Evolutionary conservation across 2,113 vertebrate species (phyloP).

Genomic region (Ceuthmochares aereus): DNA sequence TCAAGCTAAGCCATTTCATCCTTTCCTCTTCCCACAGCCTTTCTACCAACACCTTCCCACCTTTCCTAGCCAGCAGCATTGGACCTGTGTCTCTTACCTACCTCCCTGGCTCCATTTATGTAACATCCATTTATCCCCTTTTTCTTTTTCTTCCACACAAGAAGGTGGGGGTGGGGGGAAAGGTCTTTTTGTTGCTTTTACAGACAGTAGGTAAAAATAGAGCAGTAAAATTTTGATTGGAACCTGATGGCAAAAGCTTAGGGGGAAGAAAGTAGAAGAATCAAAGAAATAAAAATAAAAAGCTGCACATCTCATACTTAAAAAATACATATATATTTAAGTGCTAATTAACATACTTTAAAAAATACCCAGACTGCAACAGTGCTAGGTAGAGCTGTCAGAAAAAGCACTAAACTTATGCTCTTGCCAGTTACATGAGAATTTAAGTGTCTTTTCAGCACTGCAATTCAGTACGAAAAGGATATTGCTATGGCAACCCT

Average conservation of each 20-base stretch:
- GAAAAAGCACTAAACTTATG: conserved; percentile 65
- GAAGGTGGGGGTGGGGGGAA: background rate
- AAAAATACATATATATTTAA: conserved; percentile 15
- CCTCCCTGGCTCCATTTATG: conserved; percentile 39
- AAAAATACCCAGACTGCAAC: conserved; percentile 64
- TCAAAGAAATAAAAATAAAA: conserved; percentile 60
- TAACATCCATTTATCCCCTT: conserved; percentile 29
- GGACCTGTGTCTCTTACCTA: background rate
- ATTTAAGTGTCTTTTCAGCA: conserved; percentile 59
- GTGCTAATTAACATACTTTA: conserved; percentile 68
- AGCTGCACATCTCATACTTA: conserved; percentile 33
- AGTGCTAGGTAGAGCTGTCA: conserved; percentile 62
- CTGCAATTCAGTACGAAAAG: background rate
- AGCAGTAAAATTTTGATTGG: conserved; percentile 54
- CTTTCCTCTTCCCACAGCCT: background rate
- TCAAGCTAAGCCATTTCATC: background rate
- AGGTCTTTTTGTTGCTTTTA: conserved; percentile 47
- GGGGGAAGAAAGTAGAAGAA: conserved; percentile 49
- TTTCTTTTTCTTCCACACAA: background rate
- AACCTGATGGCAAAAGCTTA: conserved; percentile 53
- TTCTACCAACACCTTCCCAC: background rate
- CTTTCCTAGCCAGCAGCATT: background rate
- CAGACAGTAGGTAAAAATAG: conserved; percentile 64
- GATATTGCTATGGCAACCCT: conserved; percentile 64
- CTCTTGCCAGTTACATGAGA: conserved; percentile 53